Evolutionary conservation across 2,797 vertebrate genomes (phyloP).

Genomic region (Centroberyx gerrardi): DNA sequence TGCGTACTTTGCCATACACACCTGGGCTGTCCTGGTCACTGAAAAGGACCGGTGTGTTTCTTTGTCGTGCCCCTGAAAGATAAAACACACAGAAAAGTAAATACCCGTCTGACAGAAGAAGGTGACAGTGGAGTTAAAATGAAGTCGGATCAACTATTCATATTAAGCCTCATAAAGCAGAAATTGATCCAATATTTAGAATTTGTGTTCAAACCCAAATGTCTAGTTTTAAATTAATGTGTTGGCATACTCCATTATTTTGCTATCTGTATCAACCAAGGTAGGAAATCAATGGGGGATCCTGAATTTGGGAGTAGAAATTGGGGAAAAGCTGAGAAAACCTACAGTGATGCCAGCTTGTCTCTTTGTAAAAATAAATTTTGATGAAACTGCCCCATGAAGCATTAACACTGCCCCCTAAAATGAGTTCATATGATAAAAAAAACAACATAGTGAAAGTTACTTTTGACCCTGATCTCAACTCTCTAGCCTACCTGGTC

Average conservation of each 20-base stretch:
- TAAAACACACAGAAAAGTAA: neutral
- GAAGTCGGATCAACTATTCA: neutral
- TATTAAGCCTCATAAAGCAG: neutral
- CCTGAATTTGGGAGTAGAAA: too few relatives aligned
- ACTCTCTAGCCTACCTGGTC: constrained; percentile 78
- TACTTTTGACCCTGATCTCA: too few relatives aligned
- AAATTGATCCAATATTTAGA: neutral
- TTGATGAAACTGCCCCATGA: too few relatives aligned
- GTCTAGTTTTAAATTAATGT: neutral
- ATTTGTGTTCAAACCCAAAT: neutral
- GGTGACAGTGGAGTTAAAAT: neutral
- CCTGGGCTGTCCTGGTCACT: constrained; percentile 87
- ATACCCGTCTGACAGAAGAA: neutral
- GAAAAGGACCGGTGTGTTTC: constrained; percentile 94
- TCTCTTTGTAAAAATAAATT: too few relatives aligned
- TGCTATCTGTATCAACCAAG: too few relatives aligned
- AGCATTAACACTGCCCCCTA: neutral
- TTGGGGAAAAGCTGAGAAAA: too few relatives aligned
- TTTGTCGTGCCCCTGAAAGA: constrained; percentile 88
- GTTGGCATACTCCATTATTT: too few relatives aligned
- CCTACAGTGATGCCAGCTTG: too few relatives aligned
- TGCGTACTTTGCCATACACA: constrained; percentile 94
- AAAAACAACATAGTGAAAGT: too few relatives aligned
- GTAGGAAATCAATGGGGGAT: too few relatives aligned
- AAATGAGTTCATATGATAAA: neutral